Percentiles rank a stretch among this genome's conserved stretches.
Conservation (phyloP, 1,140 invertebrate genomes). For the Bilobella aurantiaca region DNA sequence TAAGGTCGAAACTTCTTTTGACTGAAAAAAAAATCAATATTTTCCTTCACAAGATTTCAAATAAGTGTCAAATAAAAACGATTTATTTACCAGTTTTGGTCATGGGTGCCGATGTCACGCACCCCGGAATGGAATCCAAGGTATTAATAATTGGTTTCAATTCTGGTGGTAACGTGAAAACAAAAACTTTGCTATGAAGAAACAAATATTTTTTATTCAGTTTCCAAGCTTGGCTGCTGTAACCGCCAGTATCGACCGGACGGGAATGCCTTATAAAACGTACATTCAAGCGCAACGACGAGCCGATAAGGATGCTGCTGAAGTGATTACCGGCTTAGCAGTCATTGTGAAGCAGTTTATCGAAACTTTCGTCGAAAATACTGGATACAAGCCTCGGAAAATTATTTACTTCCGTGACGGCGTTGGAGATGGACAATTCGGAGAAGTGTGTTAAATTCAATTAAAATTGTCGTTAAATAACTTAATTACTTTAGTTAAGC, state of each 20-base stretch:
- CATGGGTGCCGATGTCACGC: slow-evolving; percentile 78
- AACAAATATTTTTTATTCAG: neutral
- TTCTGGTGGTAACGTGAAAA: neutral
- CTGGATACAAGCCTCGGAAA: slow-evolving; percentile 35
- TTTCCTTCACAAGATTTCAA: neutral
- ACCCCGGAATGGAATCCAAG: slow-evolving; percentile 55
- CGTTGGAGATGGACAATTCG: slow-evolving; percentile 34
- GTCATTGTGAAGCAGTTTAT: slow-evolving; percentile 35
- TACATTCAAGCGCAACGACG: slow-evolving; percentile 14
- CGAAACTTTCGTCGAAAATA: slow-evolving; percentile 26
- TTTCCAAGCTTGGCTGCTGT: slow-evolving; percentile 24
- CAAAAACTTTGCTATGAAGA: too few species aligned
- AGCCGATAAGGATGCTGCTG: slow-evolving; percentile 19
- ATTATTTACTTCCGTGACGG: slow-evolving; percentile 44
- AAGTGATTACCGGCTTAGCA: slow-evolving; percentile 36
- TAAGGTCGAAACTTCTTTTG: neutral
- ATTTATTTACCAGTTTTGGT: slow-evolving; percentile 46
- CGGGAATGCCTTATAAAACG: slow-evolving; percentile 22
- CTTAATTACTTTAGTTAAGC: neutral
- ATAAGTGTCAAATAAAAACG: neutral
- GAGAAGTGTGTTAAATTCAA: neutral
- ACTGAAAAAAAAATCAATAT: neutral
- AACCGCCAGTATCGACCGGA: slow-evolving; percentile 17
- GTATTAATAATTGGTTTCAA: neutral
- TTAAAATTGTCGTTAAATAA: neutral